Conservation (phyloP, 2,797 vertebrate species). For the Arctocebus calabarensis region DNA sequence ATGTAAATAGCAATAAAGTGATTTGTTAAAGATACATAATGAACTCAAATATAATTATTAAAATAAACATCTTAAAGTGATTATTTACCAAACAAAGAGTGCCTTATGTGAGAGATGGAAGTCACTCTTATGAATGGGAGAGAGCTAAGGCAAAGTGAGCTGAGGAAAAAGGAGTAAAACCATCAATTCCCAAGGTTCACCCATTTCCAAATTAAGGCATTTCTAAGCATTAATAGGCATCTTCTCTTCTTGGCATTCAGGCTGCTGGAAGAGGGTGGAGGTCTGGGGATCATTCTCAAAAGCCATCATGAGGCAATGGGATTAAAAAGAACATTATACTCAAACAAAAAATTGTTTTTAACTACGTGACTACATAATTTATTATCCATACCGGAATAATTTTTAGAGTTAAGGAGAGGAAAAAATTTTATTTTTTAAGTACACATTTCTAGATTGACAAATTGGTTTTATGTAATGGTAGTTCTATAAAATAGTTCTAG, state of each 20-base stretch:
- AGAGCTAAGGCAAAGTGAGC: background rate
- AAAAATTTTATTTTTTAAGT: slow-evolving; percentile 51
- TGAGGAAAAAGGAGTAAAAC: background rate
- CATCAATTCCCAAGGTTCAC: background rate
- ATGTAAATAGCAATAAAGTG: slow-evolving; percentile 62
- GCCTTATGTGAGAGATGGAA: background rate
- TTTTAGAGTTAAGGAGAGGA: slow-evolving; percentile 52
- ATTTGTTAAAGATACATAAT: slow-evolving; percentile 29
- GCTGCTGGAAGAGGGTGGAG: background rate
- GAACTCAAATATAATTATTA: slow-evolving; percentile 44
- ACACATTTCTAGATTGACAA: slow-evolving; percentile 53
- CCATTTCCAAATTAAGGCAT: background rate
- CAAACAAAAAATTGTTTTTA: slow-evolving; percentile 48
- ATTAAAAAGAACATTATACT: background rate
- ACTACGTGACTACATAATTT: slow-evolving; percentile 26
- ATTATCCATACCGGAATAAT: slow-evolving; percentile 48
- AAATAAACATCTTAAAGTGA: slow-evolving; percentile 45
- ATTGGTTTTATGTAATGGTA: slow-evolving; percentile 18
- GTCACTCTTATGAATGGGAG: background rate
- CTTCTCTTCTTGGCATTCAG: background rate
- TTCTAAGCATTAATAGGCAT: background rate
- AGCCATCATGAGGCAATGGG: background rate
- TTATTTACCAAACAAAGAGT: background rate
- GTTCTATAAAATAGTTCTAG: slow-evolving; percentile 36
- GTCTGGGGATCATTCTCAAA: background rate